These are phyloP conservation scores for Danio rerio DNA, from an alignment of 2,113 vertebrate genomes.

Conservation along the genomic window DNA sequence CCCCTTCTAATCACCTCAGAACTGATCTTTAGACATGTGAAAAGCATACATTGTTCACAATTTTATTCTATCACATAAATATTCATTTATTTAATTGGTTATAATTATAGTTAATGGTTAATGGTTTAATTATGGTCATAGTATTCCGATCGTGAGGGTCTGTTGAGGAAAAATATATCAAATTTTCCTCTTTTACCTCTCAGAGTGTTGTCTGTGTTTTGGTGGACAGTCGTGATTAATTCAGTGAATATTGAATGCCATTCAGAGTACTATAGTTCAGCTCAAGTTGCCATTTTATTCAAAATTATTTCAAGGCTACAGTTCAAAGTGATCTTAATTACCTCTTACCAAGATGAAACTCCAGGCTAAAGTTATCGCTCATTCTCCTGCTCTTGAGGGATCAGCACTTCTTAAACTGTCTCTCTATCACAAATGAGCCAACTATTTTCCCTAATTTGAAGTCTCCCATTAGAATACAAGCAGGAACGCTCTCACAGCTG, in stretches of 20 bases:
- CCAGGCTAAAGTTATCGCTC: slow-evolving; percentile 16
- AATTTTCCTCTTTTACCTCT: no score
- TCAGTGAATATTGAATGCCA: not conserved
- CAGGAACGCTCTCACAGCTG: slow-evolving; percentile 7
- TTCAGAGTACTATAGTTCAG: not conserved
- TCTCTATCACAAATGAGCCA: slow-evolving; percentile 35
- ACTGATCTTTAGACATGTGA: no score
- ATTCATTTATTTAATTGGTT: no score
- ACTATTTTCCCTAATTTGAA: slow-evolving; percentile 20
- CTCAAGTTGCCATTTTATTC: not conserved
- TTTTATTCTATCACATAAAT: no score
- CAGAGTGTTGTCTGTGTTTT: not conserved
- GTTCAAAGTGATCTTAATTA: slow-evolving; percentile 23
- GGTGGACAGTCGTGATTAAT: slow-evolving; percentile 2
- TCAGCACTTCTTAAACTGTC: slow-evolving; percentile 31
- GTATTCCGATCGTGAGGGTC: no score
- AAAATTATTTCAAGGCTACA: slow-evolving; percentile 3
- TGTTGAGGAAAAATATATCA: no score
- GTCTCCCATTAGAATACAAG: slow-evolving; percentile 1
- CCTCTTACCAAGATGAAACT: not conserved
- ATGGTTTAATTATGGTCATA: no score
- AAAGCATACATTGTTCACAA: no score
- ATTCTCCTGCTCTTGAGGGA: slow-evolving; percentile 15
- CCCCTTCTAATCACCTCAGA: no score
- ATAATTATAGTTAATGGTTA: no score